Base-by-base conservation (phyloP, 1,140 invertebrate species). In the Brachionus rubens region DNA sequence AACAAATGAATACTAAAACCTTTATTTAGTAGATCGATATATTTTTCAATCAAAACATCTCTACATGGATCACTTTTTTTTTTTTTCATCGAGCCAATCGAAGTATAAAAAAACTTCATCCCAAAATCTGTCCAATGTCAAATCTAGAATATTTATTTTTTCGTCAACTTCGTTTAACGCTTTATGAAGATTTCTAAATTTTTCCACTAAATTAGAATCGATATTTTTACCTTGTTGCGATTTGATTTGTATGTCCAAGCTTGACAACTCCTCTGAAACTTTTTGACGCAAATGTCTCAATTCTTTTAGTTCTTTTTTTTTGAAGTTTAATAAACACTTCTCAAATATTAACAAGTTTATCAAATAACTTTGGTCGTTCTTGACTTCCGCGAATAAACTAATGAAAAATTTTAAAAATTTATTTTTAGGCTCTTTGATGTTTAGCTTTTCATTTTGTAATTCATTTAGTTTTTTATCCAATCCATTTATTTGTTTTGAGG, bases 401-500 rank as follows among this genome's bases (percentile, higher is more conserved):
- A 54, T 54, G 28, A 54, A 54, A 54, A 54, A 54, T 7, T 28
- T 30, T 14, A 54, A 54, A 54, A 54, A 28, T 54, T 54, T 30
- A 54, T 54, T 54, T 14, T 30, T 54, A 1, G 52, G 52, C 33
- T 36, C 33, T 36, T 36, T 36, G 9, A 36, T 36, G 3, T 54
- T 54, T 28, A 54, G n/a, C 9, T 54, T 54, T 14, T 54, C 9
- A 28, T 28, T 7, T 14, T 54, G 24, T 24, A 54, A 28, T 9
- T 54, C 10, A 30, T 2, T 14, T 12, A 54, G n/a, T 10, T 21
- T 54, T 30, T 54, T 54, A 54, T 54, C 12, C 6, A 54, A 28
- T 5, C 3, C 52, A 54, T 26, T 54, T 54, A 36, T 36, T 36
- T 36, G 33, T 36, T 36, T 3, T 36, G 33, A 36, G 3, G 26